Conservation (phyloP, 1,140 invertebrate species). For the Drosophila lacertosa region DNA sequence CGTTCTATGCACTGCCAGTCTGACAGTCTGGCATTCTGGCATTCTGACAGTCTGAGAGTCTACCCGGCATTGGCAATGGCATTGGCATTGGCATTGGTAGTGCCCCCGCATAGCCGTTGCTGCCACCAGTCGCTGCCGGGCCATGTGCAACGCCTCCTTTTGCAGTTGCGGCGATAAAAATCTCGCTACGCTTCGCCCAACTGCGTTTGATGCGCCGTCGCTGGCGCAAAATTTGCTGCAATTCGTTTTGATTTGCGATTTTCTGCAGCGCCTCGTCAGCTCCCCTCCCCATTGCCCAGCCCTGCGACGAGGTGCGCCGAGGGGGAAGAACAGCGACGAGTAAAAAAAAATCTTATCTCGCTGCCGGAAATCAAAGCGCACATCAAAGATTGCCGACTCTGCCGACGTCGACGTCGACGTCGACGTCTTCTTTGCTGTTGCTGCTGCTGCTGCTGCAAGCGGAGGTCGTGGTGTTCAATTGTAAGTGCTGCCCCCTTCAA, state of each 20-base stretch:
- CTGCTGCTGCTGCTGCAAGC: constrained; percentile 28
- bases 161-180: constrained; percentile 42
- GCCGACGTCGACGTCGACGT: constrained; percentile 38
- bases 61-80: not conserved
- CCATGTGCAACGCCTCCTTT: constrained; percentile 41
- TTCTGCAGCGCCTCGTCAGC: constrained; percentile 1
- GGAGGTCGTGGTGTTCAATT: constrained; percentile 63
- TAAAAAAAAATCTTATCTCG: constrained; percentile 75
- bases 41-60: not conserved
- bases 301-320: constrained; percentile 8
- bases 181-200: constrained; percentile 47
- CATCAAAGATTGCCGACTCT: constrained; percentile 74
- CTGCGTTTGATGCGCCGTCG: constrained; percentile 35
- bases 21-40: not conserved
- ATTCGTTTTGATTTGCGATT: constrained; percentile 68
- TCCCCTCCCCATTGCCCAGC: not conserved
- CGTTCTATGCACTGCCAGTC: constrained; percentile 14
- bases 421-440: constrained; percentile 16
- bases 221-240: constrained; percentile 52
- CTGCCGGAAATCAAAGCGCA: constrained; percentile 83
- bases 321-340: constrained; percentile 8
- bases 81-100: constrained; percentile 8
- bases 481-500: constrained; percentile 37
- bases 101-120: not conserved
- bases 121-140: constrained; percentile 9